A percentile compares a stretch with the other conserved stretches of the same genome.
phyloP scores from a whole-genome alignment of 2,888 invertebrate genomes.

The Lagria hirta region DNA sequence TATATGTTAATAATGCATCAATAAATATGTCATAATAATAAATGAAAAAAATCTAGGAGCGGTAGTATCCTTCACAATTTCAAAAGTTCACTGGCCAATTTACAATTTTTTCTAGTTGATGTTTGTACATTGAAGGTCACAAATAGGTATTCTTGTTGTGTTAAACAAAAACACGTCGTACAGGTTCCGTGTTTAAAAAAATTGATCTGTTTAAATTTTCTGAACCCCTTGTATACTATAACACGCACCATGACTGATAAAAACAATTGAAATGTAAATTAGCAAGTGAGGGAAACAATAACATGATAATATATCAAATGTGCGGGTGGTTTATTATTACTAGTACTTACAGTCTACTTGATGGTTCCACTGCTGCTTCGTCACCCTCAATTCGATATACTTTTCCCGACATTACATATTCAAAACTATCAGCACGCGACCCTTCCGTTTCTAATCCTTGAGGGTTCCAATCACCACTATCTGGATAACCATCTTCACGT shows the following conservation, averaged over 20 bases:
- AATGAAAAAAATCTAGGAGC: slow-evolving; percentile 19
- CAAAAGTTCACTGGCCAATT: slow-evolving; percentile 22
- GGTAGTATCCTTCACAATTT: slow-evolving; percentile 19
- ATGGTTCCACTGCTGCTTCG: slow-evolving; percentile 83
- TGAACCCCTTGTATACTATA: neutral
- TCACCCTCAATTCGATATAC: slow-evolving; percentile 96
- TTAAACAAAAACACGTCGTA: slow-evolving; percentile 8
- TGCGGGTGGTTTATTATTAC: slow-evolving; percentile 11
- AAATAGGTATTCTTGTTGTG: slow-evolving; percentile 1
- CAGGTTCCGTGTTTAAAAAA: too few relatives aligned
- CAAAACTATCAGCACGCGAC: slow-evolving; percentile 93
- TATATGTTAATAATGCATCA: too few relatives aligned
- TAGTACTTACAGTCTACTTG: slow-evolving; percentile 69
- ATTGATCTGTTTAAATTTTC: neutral
- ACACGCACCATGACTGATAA: slow-evolving; percentile 11
- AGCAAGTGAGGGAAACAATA: slow-evolving; percentile 7
- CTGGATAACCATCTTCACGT: slow-evolving; percentile 94
- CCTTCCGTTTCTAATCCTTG: slow-evolving; percentile 75
- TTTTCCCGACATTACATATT: slow-evolving; percentile 99
- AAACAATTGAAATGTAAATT: slow-evolving; percentile 18
- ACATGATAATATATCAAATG: slow-evolving; percentile 15
- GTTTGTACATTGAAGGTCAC: slow-evolving; percentile 20
- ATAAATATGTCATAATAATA: too few relatives aligned
- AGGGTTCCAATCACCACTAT: slow-evolving; percentile 94
- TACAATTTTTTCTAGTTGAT: too few relatives aligned